phyloP scores from a whole-genome alignment of 2,113 vertebrate genomes.

The Chauna torquata region DNA sequence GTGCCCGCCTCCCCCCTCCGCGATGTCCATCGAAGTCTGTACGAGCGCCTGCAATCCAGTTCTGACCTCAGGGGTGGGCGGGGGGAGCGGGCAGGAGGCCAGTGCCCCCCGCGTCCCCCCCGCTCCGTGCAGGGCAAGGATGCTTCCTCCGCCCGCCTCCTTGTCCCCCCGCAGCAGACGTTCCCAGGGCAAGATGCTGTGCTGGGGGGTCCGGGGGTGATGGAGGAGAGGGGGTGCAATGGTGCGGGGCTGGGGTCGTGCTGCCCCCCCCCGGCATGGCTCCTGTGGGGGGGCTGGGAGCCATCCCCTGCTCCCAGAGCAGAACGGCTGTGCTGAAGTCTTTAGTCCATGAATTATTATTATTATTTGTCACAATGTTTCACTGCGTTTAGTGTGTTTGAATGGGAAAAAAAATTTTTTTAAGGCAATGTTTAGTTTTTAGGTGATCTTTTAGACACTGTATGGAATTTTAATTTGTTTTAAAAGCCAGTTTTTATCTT shows the following conservation, averaged over 20 bases:
- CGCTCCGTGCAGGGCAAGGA: neutral
- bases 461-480: slow-evolving; percentile 61
- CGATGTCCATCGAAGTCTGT: neutral
- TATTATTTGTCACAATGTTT: slow-evolving; percentile 57
- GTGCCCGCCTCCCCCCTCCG: neutral
- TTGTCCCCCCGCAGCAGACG: too few relatives aligned
- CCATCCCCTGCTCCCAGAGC: rapidly evolving
- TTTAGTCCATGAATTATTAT: slow-evolving; percentile 39
- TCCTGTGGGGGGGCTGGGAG: neutral
- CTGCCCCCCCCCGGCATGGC: too few relatives aligned
- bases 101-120: neutral
- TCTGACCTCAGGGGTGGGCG: slow-evolving; percentile 29
- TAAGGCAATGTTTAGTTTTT: slow-evolving; percentile 61
- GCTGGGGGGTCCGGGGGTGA: neutral
- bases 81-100: neutral
- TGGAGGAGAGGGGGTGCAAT: neutral
- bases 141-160: neutral
- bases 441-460: slow-evolving; percentile 62
- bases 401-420: slow-evolving; percentile 36
- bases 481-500: neutral
- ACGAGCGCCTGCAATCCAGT: neutral
- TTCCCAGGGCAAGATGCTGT: neutral
- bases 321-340: neutral
- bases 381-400: slow-evolving; percentile 56
- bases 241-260: neutral